Percentiles rank a stretch among this genome's conserved stretches.
Conservation (phyloP, 2,113 vertebrate genomes). For the Salvator merianae region DNA sequence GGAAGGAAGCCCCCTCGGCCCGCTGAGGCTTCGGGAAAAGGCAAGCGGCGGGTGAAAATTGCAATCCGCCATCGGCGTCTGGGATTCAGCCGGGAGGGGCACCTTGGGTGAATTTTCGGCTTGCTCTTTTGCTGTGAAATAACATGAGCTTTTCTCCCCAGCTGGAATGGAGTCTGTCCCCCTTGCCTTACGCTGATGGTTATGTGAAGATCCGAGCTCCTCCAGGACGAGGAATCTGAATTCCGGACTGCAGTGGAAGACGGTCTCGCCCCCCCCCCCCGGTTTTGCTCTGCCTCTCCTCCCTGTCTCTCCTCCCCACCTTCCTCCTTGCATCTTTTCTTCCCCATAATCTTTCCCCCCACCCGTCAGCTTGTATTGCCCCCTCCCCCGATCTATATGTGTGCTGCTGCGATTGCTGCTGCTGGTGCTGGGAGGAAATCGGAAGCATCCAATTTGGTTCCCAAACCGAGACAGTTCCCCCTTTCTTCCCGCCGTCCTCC, state of each 20-base stretch:
- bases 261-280: not conserved
- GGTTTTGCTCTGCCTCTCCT: not conserved
- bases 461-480: not conserved
- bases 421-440: not conserved
- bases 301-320: not conserved
- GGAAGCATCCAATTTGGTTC: not conserved
- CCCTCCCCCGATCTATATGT: not conserved
- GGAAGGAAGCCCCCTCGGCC: not conserved
- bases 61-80: not conserved
- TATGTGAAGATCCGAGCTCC: not conserved
- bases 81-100: not conserved
- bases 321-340: too few species aligned
- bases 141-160: not conserved
- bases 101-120: not conserved
- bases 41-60: not conserved
- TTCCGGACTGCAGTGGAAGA: not conserved
- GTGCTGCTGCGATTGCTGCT: not conserved
- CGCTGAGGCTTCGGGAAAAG: not conserved
- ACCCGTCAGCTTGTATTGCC: not conserved
- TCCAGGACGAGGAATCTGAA: not conserved
- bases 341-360: not conserved
- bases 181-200: not conserved
- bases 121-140: not conserved
- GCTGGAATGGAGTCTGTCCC: conserved; percentile 37
- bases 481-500: not conserved